A percentile compares a stretch with the other conserved stretches of the same genome.
These are phyloP conservation scores for Zaprionus kolodkinae DNA, from an alignment of 1,140 invertebrate genomes.

Conservation along the genomic window DNA sequence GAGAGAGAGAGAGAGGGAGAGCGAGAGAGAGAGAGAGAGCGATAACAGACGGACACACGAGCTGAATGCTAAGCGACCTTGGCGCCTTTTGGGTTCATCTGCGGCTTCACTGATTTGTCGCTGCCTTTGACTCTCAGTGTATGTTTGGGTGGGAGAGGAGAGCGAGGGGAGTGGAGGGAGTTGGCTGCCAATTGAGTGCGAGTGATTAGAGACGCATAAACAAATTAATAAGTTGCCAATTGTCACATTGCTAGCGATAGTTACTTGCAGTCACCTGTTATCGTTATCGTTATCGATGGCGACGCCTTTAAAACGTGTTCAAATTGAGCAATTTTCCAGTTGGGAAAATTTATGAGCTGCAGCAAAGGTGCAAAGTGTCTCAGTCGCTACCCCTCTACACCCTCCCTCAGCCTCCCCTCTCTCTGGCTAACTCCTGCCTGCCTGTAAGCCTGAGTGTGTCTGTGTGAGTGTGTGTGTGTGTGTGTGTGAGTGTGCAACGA, in stretches of 20 bases:
- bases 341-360: conserved; percentile 64
- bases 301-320: conserved; percentile 54
- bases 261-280: background rate
- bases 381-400: too few species aligned
- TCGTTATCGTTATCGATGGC: conserved; percentile 33
- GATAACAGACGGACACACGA: conserved; percentile 44
- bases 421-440: background rate
- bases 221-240: conserved; percentile 62
- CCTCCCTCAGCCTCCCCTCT: background rate
- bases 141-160: background rate
- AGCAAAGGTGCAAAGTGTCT: conserved; percentile 53
- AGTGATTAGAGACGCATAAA: conserved; percentile 74
- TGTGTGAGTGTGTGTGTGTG: too few species aligned
- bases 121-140: background rate
- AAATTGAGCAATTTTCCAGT: conserved; percentile 70
- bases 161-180: background rate
- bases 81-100: conserved; percentile 37
- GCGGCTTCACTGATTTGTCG: conserved; percentile 41
- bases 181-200: conserved; percentile 47
- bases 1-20: background rate
- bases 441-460: background rate
- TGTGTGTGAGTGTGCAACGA: conserved; percentile 5
- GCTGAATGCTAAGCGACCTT: conserved; percentile 59
- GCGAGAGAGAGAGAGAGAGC: background rate
- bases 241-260: background rate